These are phyloP conservation scores for Drosophila setifemur DNA, from an alignment of 1,140 invertebrate genomes.

Conservation along the genomic window DNA sequence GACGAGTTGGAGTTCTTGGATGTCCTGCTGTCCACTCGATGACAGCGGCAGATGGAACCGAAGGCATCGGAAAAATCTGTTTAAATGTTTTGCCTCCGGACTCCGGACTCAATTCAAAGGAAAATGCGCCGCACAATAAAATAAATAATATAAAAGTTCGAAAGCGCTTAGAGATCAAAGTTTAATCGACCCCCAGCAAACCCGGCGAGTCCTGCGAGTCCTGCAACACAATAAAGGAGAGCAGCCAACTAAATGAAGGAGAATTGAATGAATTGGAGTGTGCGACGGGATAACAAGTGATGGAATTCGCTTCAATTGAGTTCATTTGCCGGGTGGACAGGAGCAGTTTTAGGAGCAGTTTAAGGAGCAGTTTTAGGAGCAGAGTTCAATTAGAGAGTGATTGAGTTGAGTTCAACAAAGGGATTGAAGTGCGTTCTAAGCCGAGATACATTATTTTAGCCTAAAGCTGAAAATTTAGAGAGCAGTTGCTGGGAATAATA, in stretches of 20 bases:
- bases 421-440: neutral
- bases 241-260: neutral
- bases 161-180: constrained; percentile 37
- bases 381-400: neutral
- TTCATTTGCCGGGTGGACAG: neutral
- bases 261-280: constrained; percentile 30
- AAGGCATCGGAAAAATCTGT: constrained; percentile 20
- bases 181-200: constrained; percentile 39
- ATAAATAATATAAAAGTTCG: constrained; percentile 34
- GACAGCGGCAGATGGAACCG: neutral
- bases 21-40: constrained; percentile 23
- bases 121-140: neutral
- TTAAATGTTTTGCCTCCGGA: constrained; percentile 29
- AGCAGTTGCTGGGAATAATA: too few relatives aligned
- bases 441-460: neutral
- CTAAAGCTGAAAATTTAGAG: too few relatives aligned
- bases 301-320: constrained; percentile 18
- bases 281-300: constrained; percentile 21
- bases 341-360: too few relatives aligned
- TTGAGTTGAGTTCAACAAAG: too few relatives aligned
- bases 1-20: constrained; percentile 28
- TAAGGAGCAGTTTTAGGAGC: neutral
- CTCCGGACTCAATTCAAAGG: constrained; percentile 2
- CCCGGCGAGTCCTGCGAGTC: too few relatives aligned
- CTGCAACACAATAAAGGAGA: neutral